Evolutionary conservation across 2,113 vertebrate genomes (phyloP).

Genomic region (Prunella himalayana): DNA sequence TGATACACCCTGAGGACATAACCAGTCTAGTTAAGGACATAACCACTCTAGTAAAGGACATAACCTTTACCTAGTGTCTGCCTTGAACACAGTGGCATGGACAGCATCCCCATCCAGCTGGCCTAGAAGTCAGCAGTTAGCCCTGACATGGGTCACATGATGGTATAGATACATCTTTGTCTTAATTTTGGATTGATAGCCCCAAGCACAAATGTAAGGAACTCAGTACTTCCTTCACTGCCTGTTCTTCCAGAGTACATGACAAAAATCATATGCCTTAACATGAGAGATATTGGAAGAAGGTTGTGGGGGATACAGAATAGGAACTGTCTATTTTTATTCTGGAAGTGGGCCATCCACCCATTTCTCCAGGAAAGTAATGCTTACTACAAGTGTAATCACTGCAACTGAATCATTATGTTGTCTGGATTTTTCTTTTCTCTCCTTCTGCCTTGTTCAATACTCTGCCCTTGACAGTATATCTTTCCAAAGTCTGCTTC

Average conservation of each 20-base stretch:
- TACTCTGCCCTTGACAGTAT: slow-evolving; percentile 50
- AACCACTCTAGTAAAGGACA: neutral
- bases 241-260: neutral
- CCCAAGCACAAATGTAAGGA: neutral
- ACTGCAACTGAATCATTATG: slow-evolving; percentile 41
- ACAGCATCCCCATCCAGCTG: neutral
- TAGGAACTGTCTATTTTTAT: slow-evolving; percentile 4
- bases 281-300: neutral
- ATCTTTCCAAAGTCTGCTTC: slow-evolving; percentile 46
- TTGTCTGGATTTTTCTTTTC: slow-evolving; percentile 28
- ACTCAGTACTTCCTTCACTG: neutral
- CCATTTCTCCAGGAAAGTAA: slow-evolving; percentile 22
- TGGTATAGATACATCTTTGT: neutral
- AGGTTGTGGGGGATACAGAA: neutral
- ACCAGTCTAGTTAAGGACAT: neutral
- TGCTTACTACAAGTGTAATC: slow-evolving; percentile 46
- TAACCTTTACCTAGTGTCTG: neutral
- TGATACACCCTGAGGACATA: neutral
- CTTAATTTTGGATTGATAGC: neutral
- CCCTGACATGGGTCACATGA: neutral
- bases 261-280: neutral
- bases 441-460: slow-evolving; percentile 39
- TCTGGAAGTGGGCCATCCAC: slow-evolving; percentile 20
- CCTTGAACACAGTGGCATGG: neutral
- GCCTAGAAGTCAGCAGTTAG: neutral